Evolutionary conservation across 2,888 invertebrate species (phyloP).

Genomic region (Theretra japonica): DNA sequence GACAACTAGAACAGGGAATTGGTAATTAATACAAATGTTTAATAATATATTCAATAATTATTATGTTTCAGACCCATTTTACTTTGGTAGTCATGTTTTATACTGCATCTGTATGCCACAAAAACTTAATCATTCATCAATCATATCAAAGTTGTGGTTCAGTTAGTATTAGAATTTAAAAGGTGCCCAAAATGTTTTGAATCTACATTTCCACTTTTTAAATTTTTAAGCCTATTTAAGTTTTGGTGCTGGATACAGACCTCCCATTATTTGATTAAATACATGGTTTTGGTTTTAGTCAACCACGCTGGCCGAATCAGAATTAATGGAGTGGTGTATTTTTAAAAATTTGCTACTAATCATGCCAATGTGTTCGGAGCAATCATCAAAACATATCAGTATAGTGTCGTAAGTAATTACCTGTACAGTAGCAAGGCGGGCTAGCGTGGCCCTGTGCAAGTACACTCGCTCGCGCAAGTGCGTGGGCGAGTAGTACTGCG

Average conservation of each 20-base stretch:
- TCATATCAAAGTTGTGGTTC: too few species aligned
- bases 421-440: slow-evolving; percentile 94
- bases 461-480: slow-evolving; percentile 97
- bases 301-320: too few species aligned
- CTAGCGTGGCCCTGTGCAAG: slow-evolving; percentile 93
- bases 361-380: too few species aligned
- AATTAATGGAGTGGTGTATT: too few species aligned
- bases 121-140: too few species aligned
- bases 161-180: too few species aligned
- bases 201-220: too few species aligned
- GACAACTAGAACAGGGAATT: slow-evolving; percentile 30
- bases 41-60: not conserved
- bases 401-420: slow-evolving; percentile 52
- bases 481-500: slow-evolving; percentile 93
- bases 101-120: too few species aligned
- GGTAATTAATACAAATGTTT: not conserved
- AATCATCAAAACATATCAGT: too few species aligned
- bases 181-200: too few species aligned
- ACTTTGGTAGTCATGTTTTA: not conserved
- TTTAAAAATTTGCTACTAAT: too few species aligned
- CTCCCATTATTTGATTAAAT: not conserved
- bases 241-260: not conserved
- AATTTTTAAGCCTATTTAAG: too few species aligned
- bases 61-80: not conserved
- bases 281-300: not conserved